phyloP scores from a whole-genome alignment of 2,888 invertebrate genomes.

The Chrysolina oricalcia region DNA sequence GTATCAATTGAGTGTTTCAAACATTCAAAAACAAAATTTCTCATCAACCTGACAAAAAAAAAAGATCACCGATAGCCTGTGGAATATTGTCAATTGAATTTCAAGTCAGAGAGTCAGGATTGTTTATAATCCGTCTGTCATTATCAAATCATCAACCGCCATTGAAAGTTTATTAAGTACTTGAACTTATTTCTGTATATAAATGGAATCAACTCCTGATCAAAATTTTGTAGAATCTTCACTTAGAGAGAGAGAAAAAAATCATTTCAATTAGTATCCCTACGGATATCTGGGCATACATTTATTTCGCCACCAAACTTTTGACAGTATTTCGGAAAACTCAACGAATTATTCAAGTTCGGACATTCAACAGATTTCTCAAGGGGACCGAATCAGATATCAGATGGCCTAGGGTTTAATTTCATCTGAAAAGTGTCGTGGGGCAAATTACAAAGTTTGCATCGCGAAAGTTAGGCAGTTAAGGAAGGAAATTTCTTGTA shows the following conservation, averaged over 20 bases:
- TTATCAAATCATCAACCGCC: too few relatives aligned
- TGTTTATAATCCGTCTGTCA: too few relatives aligned
- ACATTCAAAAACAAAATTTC: too few relatives aligned
- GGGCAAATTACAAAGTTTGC: conserved; percentile 62
- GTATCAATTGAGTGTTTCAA: too few relatives aligned
- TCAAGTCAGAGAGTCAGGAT: too few relatives aligned
- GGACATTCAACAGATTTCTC: conserved; percentile 45
- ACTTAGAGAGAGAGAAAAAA: not conserved
- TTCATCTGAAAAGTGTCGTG: conserved; percentile 57
- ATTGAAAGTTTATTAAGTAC: too few relatives aligned
- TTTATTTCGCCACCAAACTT: conserved; percentile 34
- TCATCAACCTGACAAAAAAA: too few relatives aligned
- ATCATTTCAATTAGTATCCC: not conserved
- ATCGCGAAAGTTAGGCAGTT: conserved; percentile 54
- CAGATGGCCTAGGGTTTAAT: conserved; percentile 44
- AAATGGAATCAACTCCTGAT: not conserved
- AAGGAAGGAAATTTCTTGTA: conserved; percentile 45
- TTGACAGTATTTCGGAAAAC: conserved; percentile 32
- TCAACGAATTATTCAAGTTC: conserved; percentile 45
- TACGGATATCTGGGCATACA: not conserved
- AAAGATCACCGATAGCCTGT: too few relatives aligned
- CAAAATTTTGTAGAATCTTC: not conserved
- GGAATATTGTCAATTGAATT: too few relatives aligned
- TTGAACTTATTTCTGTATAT: not conserved
- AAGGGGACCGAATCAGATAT: conserved; percentile 44